Conservation (phyloP, 2,113 vertebrate species). For the Sinocyclocheilus anshuiensis region DNA sequence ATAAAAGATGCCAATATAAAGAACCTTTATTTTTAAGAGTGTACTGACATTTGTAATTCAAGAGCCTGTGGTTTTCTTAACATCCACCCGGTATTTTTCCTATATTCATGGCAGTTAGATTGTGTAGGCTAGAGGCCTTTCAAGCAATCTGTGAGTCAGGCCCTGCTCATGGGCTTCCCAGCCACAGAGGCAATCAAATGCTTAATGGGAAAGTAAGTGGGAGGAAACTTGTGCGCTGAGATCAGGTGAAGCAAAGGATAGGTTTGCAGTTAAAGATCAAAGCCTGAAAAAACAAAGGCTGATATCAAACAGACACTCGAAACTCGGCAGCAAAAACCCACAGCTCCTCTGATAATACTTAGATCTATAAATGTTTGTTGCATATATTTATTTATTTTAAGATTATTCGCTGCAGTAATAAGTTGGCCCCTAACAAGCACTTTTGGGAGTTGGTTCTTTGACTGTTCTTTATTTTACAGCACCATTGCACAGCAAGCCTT, state of each 20-base stretch:
- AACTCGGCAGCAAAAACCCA: conserved; percentile 59
- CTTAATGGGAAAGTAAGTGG: conserved; percentile 55
- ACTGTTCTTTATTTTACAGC: conserved; percentile 69
- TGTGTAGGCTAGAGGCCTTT: conserved; percentile 18
- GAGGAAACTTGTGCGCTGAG: conserved; percentile 48
- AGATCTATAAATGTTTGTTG: conserved; percentile 69
- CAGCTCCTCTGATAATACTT: conserved; percentile 59
- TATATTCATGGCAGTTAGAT: neutral
- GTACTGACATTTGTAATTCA: neutral
- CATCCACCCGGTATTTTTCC: neutral
- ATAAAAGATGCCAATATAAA: neutral
- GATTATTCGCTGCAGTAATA: conserved; percentile 71
- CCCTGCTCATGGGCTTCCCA: conserved; percentile 41
- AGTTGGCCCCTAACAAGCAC: conserved; percentile 81
- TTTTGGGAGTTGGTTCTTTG: conserved; percentile 75
- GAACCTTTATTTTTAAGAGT: neutral
- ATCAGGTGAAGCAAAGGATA: conserved; percentile 57
- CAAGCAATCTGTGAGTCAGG: conserved; percentile 22
- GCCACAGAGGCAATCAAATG: conserved; percentile 50
- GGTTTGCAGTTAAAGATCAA: conserved; percentile 63
- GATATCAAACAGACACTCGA: conserved; percentile 55
- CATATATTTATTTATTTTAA: conserved; percentile 64
- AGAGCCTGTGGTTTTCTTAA: neutral
- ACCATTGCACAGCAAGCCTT: conserved; percentile 78
- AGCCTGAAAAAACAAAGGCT: conserved; percentile 55